Percentiles rank a stretch among this genome's conserved stretches.
These are phyloP conservation scores for Lordiphosa stackelbergi DNA, from an alignment of 1,140 invertebrate genomes.

Conservation along the genomic window DNA sequence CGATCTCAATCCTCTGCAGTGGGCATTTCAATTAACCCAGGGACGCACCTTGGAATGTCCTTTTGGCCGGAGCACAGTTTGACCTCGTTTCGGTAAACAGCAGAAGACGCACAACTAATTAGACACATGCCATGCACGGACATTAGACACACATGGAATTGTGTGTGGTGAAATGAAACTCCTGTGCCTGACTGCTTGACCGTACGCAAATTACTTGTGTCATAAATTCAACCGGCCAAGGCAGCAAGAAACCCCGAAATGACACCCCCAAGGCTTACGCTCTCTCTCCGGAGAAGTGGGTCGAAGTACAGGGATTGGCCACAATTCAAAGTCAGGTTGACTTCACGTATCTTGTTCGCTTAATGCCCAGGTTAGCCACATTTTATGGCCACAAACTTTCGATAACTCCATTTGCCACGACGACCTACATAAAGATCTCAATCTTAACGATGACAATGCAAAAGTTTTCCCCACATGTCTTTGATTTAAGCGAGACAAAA, in stretches of 20 bases:
- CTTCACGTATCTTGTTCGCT: conserved; percentile 20
- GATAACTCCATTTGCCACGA: conserved; percentile 29
- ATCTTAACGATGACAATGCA: conserved; percentile 75
- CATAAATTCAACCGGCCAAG: conserved; percentile 57
- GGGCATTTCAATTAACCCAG: conserved; percentile 71
- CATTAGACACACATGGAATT: conserved; percentile 30
- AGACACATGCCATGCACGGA: conserved; percentile 63
- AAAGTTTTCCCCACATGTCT: conserved; percentile 58
- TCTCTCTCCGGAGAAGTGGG: conserved; percentile 40
- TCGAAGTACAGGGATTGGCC: conserved; percentile 50
- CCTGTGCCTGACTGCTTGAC: conserved; percentile 52
- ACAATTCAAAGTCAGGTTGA: conserved; percentile 10
- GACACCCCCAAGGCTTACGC: conserved; percentile 61
- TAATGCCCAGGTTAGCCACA: conserved; percentile 39
- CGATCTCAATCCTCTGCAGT: conserved; percentile 44
- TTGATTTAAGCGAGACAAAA: conserved; percentile 55
- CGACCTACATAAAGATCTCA: conserved; percentile 72
- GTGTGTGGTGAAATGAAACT: conserved; percentile 36
- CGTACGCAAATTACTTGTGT: conserved; percentile 75
- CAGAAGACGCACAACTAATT: conserved; percentile 73
- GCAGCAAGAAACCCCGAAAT: conserved; percentile 59
- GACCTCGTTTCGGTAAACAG: conserved; percentile 55
- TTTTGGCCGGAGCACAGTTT: conserved; percentile 39
- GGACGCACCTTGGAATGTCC: conserved; percentile 59
- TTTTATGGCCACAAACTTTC: conserved; percentile 51